Percentiles rank a stretch among this genome's conserved stretches.
These are phyloP conservation scores for Zapornia atra DNA, from an alignment of 2,113 vertebrate genomes.

Conservation along the genomic window DNA sequence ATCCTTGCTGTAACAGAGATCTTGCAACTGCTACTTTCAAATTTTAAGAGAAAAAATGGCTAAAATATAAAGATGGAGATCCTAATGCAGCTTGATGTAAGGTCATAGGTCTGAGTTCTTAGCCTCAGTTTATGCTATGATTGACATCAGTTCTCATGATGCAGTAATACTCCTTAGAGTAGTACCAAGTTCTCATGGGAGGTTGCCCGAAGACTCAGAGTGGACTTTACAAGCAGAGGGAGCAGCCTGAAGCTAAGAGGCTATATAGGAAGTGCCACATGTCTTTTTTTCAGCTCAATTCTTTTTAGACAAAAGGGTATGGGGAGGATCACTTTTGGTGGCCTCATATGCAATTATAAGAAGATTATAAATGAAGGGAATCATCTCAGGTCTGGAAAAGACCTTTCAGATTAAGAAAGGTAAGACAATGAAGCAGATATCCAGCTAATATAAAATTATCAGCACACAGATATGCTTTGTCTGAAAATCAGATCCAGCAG, in stretches of 20 bases:
- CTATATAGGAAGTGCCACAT: neutral
- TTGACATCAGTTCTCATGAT: neutral
- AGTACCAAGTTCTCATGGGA: neutral
- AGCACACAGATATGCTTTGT: neutral
- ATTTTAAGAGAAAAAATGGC: neutral
- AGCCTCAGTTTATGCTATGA: neutral
- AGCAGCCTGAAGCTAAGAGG: neutral
- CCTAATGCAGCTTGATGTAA: neutral
- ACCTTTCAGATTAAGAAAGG: neutral
- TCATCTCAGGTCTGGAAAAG: neutral
- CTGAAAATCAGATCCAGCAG: neutral
- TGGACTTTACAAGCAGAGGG: neutral
- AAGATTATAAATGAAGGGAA: neutral
- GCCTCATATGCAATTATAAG: neutral
- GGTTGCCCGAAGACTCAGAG: neutral
- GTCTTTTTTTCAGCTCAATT: neutral
- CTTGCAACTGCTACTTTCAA: neutral
- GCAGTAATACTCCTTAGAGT: neutral
- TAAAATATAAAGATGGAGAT: neutral
- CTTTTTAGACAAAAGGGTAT: neutral
- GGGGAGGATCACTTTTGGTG: accelerated
- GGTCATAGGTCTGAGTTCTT: neutral
- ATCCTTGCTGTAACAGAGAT: neutral
- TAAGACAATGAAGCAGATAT: neutral
- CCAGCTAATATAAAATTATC: neutral